These are phyloP conservation scores for Bedellia somnulentella DNA, from an alignment of 2,888 invertebrate genomes.

Conservation along the genomic window DNA sequence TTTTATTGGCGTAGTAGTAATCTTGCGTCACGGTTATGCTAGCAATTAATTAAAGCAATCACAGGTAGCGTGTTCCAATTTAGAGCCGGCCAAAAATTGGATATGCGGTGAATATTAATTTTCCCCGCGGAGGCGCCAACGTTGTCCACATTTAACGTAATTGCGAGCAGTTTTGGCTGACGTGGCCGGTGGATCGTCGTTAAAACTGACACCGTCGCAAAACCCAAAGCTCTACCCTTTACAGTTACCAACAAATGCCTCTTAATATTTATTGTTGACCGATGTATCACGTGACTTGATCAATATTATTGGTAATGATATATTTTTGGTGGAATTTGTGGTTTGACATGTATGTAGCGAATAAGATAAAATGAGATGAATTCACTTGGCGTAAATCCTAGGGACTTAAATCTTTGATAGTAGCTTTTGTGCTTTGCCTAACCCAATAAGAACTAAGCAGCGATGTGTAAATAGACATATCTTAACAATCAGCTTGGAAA, in stretches of 20 bases:
- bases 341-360: too few species aligned
- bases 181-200: slow-evolving; percentile 28
- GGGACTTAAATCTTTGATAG: too few species aligned
- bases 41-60: slow-evolving; percentile 32
- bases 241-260: slow-evolving; percentile 54
- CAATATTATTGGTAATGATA: too few species aligned
- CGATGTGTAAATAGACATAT: too few species aligned
- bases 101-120: slow-evolving; percentile 54
- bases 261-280: slow-evolving; percentile 18
- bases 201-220: slow-evolving; percentile 40
- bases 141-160: slow-evolving; percentile 60
- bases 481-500: too few species aligned
- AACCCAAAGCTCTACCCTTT: slow-evolving; percentile 41
- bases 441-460: too few species aligned
- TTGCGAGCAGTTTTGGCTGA: slow-evolving; percentile 55
- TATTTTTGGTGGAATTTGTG: too few species aligned
- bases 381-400: too few species aligned
- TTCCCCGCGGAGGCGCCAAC: slow-evolving; percentile 44
- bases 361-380: not conserved
- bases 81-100: slow-evolving; percentile 43
- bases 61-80: slow-evolving; percentile 36
- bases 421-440: too few species aligned
- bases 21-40: slow-evolving; percentile 13
- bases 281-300: too few species aligned
- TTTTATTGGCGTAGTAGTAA: slow-evolving; percentile 6